These are phyloP conservation scores for Mormyrus lacerda DNA, from an alignment of 2,113 vertebrate genomes.

Conservation along the genomic window DNA sequence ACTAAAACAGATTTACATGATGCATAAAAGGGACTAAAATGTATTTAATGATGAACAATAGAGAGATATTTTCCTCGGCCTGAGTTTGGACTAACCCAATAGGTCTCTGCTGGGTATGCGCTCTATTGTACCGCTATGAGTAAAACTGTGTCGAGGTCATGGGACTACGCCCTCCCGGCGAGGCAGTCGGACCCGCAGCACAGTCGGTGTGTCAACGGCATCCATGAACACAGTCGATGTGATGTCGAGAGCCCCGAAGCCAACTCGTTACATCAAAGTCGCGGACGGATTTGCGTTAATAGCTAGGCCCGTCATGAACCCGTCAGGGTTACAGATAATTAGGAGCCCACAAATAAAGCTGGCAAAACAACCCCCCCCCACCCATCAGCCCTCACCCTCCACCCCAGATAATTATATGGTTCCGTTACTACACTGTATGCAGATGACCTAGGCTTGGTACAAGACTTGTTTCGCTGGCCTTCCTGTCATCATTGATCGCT, in stretches of 20 bases:
- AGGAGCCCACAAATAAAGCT: conserved; percentile 94
- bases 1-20: neutral
- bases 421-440: conserved; percentile 59
- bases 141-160: conserved; percentile 85
- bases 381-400: neutral
- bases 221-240: conserved; percentile 95
- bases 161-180: conserved; percentile 94
- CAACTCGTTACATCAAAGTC: conserved; percentile 98
- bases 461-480: neutral
- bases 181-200: conserved; percentile 99
- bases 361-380: conserved; percentile 83
- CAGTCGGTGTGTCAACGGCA: conserved; percentile 98
- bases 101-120: neutral
- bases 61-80: neutral
- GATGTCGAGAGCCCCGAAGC: conserved; percentile 81
- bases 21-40: neutral
- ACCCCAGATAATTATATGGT: conserved; percentile 88
- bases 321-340: conserved; percentile 99
- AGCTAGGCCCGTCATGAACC: conserved; percentile 97
- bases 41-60: neutral
- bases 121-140: conserved; percentile 43
- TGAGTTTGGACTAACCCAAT: neutral
- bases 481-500: neutral
- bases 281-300: conserved; percentile 99
- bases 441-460: neutral